Conservation (phyloP, 2,113 vertebrate genomes). For the Ceratotherium simum region DNA sequence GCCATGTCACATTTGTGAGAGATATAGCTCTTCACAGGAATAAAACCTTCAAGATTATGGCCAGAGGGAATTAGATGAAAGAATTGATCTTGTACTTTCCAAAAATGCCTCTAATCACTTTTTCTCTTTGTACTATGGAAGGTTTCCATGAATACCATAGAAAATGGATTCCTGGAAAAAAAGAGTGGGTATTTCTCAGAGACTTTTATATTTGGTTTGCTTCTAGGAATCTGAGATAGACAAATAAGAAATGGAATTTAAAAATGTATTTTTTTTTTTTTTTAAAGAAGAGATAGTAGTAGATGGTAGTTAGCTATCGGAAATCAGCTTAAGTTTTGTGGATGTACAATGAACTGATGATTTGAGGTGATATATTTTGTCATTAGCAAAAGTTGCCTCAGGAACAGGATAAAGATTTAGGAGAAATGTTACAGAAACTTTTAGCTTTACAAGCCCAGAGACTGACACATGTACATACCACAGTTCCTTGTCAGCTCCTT, state of each 20-base stretch:
- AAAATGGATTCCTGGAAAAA: background rate
- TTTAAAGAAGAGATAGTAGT: background rate
- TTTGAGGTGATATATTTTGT: background rate
- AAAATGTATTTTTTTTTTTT: background rate
- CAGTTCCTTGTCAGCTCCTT: background rate
- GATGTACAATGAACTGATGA: background rate
- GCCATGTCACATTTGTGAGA: background rate
- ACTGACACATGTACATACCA: background rate
- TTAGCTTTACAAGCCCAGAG: background rate
- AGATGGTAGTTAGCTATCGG: background rate
- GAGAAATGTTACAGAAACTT: background rate
- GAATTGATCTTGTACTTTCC: background rate
- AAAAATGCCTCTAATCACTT: background rate
- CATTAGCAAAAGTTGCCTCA: background rate
- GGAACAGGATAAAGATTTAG: conserved; percentile 1
- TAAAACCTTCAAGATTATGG: conserved; percentile 2
- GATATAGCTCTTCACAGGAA: background rate
- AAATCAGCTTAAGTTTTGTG: background rate
- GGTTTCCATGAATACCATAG: background rate
- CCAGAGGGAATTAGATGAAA: background rate
- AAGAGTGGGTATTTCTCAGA: background rate
- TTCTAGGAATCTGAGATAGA: conserved; percentile 48
- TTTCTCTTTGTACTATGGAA: conserved; percentile 16
- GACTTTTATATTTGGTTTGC: background rate
- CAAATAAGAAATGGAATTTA: background rate